Percentiles rank a stretch among this genome's conserved stretches.
Evolutionary conservation across 2,113 vertebrate genomes (phyloP).

Genomic region (Scomber colias): DNA sequence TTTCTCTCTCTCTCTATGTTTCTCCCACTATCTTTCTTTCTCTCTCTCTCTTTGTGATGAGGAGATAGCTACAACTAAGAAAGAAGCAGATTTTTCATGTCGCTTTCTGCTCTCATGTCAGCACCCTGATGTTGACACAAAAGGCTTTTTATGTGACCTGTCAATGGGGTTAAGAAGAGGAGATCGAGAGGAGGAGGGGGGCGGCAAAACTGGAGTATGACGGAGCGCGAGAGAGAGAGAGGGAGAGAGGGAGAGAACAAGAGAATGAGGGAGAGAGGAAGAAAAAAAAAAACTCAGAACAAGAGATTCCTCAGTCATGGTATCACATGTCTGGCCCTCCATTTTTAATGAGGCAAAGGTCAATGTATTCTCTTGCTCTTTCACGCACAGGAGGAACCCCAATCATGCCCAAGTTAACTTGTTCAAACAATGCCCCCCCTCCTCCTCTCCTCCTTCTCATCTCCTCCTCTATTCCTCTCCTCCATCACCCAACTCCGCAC

Average conservation of each 20-base stretch:
- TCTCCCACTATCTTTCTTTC: conserved; percentile 26
- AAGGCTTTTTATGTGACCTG: conserved; percentile 89
- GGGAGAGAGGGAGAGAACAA: conserved; percentile 31
- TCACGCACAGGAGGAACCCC: conserved; percentile 90
- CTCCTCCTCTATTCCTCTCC: too few species aligned
- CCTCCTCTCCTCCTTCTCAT: neutral
- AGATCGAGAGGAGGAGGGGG: conserved; percentile 72
- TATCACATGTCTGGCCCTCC: conserved; percentile 89
- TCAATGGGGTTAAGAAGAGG: conserved; percentile 88
- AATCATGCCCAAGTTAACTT: conserved; percentile 93
- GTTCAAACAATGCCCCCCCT: conserved; percentile 81
- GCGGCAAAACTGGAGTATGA: conserved; percentile 53
- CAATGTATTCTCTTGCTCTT: conserved; percentile 93
- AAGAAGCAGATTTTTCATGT: conserved; percentile 87
- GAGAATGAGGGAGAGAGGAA: conserved; percentile 38
- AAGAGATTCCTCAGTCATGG: conserved; percentile 81
- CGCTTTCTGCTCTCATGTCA: conserved; percentile 87
- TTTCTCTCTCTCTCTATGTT: conserved; percentile 32
- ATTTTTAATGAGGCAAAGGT: conserved; percentile 96
- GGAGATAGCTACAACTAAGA: conserved; percentile 83
- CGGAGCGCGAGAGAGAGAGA: conserved; percentile 16
- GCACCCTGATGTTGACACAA: conserved; percentile 86
- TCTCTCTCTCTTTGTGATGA: conserved; percentile 69
- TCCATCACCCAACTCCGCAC: too few species aligned
- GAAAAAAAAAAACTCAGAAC: conserved; percentile 16